A percentile compares a stretch with the other conserved stretches of the same genome.
Conservation (phyloP, 1,140 invertebrate species). For the Campoletis sonorensis region DNA sequence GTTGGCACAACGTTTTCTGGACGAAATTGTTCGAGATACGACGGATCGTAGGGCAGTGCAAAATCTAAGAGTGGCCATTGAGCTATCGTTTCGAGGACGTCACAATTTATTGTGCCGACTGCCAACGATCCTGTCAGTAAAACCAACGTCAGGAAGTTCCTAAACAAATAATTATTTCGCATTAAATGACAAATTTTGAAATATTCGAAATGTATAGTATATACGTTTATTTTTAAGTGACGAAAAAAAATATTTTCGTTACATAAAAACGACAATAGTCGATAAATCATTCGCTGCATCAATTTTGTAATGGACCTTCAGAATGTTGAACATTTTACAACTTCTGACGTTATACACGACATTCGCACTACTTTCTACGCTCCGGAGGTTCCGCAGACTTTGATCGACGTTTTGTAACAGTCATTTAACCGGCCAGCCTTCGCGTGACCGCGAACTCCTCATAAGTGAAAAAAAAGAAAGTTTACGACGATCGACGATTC, state of each 20-base stretch:
- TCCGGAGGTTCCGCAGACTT: neutral
- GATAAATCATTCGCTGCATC: neutral
- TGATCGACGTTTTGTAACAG: conserved; percentile 42
- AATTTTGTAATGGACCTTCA: conserved; percentile 14
- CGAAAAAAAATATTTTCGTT: neutral
- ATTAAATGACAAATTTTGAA: neutral
- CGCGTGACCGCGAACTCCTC: conserved; percentile 37
- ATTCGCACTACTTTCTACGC: conserved; percentile 50
- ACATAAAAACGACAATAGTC: neutral
- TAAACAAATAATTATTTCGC: conserved; percentile 8
- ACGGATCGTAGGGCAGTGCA: conserved; percentile 80
- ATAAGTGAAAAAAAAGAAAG: conserved; percentile 2
- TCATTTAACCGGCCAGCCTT: conserved; percentile 30
- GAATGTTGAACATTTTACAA: neutral
- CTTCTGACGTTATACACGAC: conserved; percentile 12
- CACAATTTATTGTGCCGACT: conserved; percentile 39
- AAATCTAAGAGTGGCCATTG: conserved; percentile 86
- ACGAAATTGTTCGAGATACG: conserved; percentile 78
- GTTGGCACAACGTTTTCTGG: conserved; percentile 85
- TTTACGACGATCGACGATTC: neutral
- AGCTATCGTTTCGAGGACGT: conserved; percentile 81
- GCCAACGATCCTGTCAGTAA: conserved; percentile 43
- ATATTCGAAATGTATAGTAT: too few relatives aligned
- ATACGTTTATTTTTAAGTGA: too few relatives aligned
- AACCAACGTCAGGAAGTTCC: conserved; percentile 28